Conservation (phyloP, 2,888 invertebrate species). For the Cephus sareptanus region DNA sequence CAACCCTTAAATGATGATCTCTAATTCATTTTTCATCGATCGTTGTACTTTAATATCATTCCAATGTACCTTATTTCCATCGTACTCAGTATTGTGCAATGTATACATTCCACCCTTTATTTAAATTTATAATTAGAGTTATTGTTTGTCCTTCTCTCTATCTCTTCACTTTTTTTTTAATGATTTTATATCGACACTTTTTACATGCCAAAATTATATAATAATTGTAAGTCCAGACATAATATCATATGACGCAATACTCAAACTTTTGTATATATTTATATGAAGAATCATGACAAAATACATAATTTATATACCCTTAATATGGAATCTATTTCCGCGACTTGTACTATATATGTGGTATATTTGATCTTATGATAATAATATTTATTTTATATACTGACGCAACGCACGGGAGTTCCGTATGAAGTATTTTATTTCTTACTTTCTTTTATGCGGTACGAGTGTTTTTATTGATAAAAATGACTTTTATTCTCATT, state of each 20-base stretch:
- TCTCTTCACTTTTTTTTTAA: constrained; percentile 23
- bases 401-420: background rate
- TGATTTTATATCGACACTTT: constrained; percentile 40
- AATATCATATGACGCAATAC: constrained; percentile 52
- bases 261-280: constrained; percentile 65
- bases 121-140: constrained; percentile 33
- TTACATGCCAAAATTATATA: constrained; percentile 50
- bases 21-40: constrained; percentile 48
- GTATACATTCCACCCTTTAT: constrained; percentile 57
- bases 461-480: constrained; percentile 41
- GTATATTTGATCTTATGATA: background rate
- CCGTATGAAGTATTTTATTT: background rate
- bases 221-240: constrained; percentile 28
- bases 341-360: constrained; percentile 1
- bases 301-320: constrained; percentile 64
- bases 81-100: constrained; percentile 61
- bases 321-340: constrained; percentile 7
- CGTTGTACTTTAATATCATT: constrained; percentile 31
- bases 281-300: constrained; percentile 60
- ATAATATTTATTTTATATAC: background rate
- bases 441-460: background rate
- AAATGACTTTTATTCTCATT: constrained; percentile 58
- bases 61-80: constrained; percentile 47
- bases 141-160: constrained; percentile 16
- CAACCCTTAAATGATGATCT: constrained; percentile 55